Evolutionary conservation across 2,113 vertebrate genomes (phyloP).

Genomic region (Sinocyclocheilus anshuiensis): DNA sequence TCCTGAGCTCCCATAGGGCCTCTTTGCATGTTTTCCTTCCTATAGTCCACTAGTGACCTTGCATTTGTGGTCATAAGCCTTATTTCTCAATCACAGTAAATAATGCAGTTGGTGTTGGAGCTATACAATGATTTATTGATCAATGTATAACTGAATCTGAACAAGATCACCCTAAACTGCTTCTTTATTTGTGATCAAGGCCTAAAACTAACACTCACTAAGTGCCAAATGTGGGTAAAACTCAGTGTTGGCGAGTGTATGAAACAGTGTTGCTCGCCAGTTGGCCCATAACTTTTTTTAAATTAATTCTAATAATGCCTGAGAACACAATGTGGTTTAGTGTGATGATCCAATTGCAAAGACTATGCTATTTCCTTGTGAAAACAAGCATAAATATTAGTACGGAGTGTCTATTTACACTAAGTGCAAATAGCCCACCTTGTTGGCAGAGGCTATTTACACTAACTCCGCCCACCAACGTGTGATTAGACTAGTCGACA

Average conservation of each 20-base stretch:
- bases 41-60: neutral
- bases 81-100: neutral
- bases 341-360: neutral
- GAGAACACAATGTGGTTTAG: neutral
- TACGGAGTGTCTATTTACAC: neutral
- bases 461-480: no score
- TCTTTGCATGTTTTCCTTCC: neutral
- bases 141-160: neutral
- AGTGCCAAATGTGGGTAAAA: neutral
- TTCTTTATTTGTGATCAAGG: neutral
- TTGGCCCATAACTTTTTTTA: neutral
- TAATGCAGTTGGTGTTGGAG: neutral
- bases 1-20: neutral
- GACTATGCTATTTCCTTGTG: neutral
- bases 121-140: neutral
- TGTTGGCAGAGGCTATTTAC: no score
- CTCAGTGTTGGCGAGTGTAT: neutral
- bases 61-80: neutral
- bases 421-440: no score
- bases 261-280: neutral
- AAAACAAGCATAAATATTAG: neutral
- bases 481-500: no score
- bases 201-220: neutral
- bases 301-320: neutral
- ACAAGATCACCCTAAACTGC: neutral